phyloP scores from a whole-genome alignment of 1,140 invertebrate species.

The Nebria ingens region DNA sequence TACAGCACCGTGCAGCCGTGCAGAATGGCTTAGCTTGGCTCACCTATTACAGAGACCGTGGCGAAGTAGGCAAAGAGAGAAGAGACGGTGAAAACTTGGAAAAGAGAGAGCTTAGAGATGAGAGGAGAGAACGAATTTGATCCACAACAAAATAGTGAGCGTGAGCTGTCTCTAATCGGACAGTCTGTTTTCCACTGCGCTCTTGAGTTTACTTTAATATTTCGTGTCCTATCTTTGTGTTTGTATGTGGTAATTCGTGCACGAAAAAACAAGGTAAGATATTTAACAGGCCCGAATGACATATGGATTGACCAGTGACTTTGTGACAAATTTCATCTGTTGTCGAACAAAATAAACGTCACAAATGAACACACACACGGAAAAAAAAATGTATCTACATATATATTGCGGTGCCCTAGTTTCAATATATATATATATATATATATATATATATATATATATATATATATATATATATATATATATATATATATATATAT shows the following conservation, averaged over 20 bases:
- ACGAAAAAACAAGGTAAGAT: slow-evolving; percentile 1
- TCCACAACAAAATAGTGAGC: slow-evolving; percentile 37
- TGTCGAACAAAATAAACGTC: background rate
- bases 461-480: too few relatives aligned
- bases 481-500: too few relatives aligned
- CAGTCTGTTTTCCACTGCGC: slow-evolving; percentile 33
- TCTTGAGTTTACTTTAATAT: slow-evolving; percentile 20
- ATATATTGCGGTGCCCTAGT: background rate
- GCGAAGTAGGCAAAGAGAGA: slow-evolving; percentile 32
- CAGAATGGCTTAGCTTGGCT: too few relatives aligned
- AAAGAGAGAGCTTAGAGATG: slow-evolving; percentile 34
- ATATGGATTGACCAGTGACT: background rate
- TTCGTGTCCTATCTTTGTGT: slow-evolving; percentile 12
- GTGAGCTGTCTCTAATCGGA: slow-evolving; percentile 30
- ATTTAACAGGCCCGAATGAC: background rate
- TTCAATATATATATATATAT: slow-evolving; percentile 10
- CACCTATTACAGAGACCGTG: slow-evolving; percentile 20
- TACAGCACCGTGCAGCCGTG: slow-evolving; percentile 25
- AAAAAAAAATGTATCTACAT: too few relatives aligned
- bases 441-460: too few relatives aligned
- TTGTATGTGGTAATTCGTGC: slow-evolving; percentile 3
- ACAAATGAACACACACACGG: slow-evolving; percentile 3
- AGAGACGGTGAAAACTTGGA: slow-evolving; percentile 34
- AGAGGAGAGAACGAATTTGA: slow-evolving; percentile 36
- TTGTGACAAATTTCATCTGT: background rate